Evolutionary conservation across 1,140 invertebrate species (phyloP).

Genomic region (Geopemphigus sp.): DNA sequence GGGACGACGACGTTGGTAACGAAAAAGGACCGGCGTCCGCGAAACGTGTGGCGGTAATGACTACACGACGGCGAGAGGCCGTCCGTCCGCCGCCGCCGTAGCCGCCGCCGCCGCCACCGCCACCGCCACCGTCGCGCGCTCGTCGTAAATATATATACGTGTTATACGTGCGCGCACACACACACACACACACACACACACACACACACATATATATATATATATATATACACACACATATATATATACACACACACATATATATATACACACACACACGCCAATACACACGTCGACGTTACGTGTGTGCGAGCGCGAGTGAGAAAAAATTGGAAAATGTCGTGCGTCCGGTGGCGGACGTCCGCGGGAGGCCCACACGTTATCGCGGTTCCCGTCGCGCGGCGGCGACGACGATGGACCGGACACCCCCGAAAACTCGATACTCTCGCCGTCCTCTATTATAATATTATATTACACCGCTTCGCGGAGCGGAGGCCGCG

Average conservation of each 20-base stretch:
- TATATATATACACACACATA: background rate
- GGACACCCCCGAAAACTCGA: conserved; percentile 45
- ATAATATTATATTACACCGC: conserved; percentile 30
- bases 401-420: background rate
- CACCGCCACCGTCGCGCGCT: background rate
- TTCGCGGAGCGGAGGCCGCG: conserved; percentile 10
- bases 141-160: conserved; percentile 1
- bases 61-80: background rate
- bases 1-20: background rate
- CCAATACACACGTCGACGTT: too few relatives aligned
- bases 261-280: background rate
- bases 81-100: background rate
- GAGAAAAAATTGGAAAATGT: conserved; percentile 48
- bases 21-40: conserved; percentile 45
- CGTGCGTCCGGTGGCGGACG: conserved; percentile 37
- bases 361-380: conserved; percentile 37
- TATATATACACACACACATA: too few relatives aligned
- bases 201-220: background rate
- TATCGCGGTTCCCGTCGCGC: conserved; percentile 31
- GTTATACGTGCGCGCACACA: background rate
- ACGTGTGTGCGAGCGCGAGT: conserved; percentile 23
- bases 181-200: background rate
- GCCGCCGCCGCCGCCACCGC: background rate
- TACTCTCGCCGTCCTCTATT: conserved; percentile 21
- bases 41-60: conserved; percentile 48